These are phyloP conservation scores for Lacerta viridis DNA, from an alignment of 2,797 vertebrate genomes.

Conservation along the genomic window DNA sequence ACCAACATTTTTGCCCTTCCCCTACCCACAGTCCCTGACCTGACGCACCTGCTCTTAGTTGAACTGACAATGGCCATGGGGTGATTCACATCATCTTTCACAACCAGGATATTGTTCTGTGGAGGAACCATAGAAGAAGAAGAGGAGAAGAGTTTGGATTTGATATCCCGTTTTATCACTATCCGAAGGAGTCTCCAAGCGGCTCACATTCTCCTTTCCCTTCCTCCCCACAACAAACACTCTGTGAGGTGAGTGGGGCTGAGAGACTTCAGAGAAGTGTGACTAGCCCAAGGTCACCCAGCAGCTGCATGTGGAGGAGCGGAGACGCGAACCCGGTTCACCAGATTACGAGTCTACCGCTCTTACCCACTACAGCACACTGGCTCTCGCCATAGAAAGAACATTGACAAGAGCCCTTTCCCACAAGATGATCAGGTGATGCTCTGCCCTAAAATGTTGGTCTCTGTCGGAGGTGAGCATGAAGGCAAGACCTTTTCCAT, in stretches of 20 bases:
- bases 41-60: constrained; percentile 95
- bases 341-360: no score
- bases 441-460: neutral
- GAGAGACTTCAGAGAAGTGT: no score
- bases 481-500: neutral
- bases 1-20: neutral
- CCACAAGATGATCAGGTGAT: neutral
- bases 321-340: no score
- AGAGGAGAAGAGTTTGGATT: no score
- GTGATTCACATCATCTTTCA: constrained; percentile 91
- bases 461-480: neutral
- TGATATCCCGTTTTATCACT: no score
- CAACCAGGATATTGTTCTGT: constrained; percentile 94
- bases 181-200: no score
- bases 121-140: constrained; percentile 34
- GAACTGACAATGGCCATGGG: constrained; percentile 97
- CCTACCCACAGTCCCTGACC: neutral
- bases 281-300: no score
- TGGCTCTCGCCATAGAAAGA: neutral
- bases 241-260: no score
- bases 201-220: no score
- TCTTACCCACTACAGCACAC: no score
- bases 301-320: no score
- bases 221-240: no score
- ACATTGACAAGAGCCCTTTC: neutral